phyloP scores from a whole-genome alignment of 2,888 invertebrate genomes.

The Caenorhabditis sulstoni region DNA sequence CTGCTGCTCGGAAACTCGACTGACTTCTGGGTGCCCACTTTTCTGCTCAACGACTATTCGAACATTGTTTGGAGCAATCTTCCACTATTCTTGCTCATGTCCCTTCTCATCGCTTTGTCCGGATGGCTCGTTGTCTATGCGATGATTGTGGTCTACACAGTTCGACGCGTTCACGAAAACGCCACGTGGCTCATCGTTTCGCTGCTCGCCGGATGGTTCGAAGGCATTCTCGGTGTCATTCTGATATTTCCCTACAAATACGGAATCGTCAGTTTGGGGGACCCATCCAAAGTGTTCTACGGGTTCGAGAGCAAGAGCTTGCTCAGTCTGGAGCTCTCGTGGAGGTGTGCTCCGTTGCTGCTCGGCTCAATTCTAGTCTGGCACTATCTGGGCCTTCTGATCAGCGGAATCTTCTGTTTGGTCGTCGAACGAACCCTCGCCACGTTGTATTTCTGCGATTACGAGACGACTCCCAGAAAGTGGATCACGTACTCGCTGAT shows the following conservation, averaged over 20 bases:
- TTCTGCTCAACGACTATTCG: conserved; percentile 12
- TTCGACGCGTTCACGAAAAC: conserved; percentile 4
- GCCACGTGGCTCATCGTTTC: conserved; percentile 23
- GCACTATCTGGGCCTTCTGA: conserved; percentile 27
- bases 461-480: conserved; percentile 6
- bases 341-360: conserved; percentile 15
- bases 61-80: background rate
- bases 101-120: background rate
- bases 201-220: conserved; percentile 12
- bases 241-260: conserved; percentile 26
- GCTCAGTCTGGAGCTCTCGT: background rate
- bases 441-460: conserved; percentile 6
- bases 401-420: conserved; percentile 13
- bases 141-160: conserved; percentile 1
- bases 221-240: background rate
- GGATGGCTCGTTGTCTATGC: background rate
- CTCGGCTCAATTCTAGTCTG: conserved; percentile 18
- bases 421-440: conserved; percentile 6
- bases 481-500: conserved; percentile 1
- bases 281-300: conserved; percentile 4
- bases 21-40: conserved; percentile 21
- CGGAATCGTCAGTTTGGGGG: conserved; percentile 6
- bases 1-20: conserved; percentile 5
- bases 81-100: background rate
- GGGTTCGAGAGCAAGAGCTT: conserved; percentile 5